Evolutionary conservation across 2,797 vertebrate genomes (phyloP).

Genomic region (Perodicticus potto): DNA sequence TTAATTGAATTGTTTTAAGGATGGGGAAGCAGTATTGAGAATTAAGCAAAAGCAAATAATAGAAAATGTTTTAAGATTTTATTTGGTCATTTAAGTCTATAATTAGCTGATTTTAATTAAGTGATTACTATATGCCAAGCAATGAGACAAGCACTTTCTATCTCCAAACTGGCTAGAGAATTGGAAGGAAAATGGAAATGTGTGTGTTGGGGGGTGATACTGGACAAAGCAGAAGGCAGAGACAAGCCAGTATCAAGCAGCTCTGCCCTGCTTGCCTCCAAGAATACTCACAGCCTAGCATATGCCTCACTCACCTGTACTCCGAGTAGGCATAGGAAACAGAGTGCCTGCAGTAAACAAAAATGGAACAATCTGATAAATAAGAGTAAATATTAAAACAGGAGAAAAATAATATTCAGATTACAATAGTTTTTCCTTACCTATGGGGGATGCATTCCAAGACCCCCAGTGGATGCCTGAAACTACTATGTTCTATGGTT

Average conservation of each 20-base stretch:
- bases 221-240: neutral
- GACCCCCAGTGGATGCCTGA: neutral
- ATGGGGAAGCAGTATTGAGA: neutral
- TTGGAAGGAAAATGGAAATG: neutral
- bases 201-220: neutral
- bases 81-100: neutral
- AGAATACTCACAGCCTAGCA: neutral
- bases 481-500: neutral
- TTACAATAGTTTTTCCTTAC: neutral
- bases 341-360: neutral
- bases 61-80: slow-evolving; percentile 19
- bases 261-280: neutral
- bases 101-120: neutral
- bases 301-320: neutral
- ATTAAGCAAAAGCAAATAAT: slow-evolving; percentile 17
- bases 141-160: neutral
- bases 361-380: neutral
- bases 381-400: neutral
- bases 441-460: neutral
- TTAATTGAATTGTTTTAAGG: slow-evolving; percentile 36
- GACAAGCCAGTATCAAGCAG: neutral
- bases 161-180: neutral
- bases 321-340: neutral
- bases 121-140: neutral
- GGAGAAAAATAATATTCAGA: neutral